Evolutionary conservation across 2,113 vertebrate species (phyloP), one percentile per base, ranked within the genome.

Genomic region (Crotalus helleri): DNA sequence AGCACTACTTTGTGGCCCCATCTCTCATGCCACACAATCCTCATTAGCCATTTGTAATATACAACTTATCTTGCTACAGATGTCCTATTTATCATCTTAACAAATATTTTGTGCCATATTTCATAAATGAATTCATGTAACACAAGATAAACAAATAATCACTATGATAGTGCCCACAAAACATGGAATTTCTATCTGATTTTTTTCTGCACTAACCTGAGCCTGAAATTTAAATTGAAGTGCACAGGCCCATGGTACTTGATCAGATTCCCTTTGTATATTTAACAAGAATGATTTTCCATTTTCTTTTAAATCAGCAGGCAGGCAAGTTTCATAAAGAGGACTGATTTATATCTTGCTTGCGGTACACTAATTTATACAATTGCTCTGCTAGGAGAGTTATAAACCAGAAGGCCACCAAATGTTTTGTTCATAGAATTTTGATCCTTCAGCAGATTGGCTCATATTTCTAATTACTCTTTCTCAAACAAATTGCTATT

Each of bases 401-500:
- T 94, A 53, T 89, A 95, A 95, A 69, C 23, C 1, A 96, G 24
- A 49, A 33, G 85, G 8, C 39, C 87, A 92, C 7, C 87, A 0
- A 2, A 55, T 93, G 89, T 3, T 93, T 93, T 91, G 33, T 55
- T 86, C 87, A 26, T 7, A 86, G 11, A 87, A 81, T 88, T 94
- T 64, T 92, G 29, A 85, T 39, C 23, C 29, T 94, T 95, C 85
- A 85, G 61, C 85, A 92, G 3, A 57, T 69, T 94, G 15, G 21
- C 29, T 95, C 46, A 44, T 88, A n/a, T 92, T 95, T 94, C 86
- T 95, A 15, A 91, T 90, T 94, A 74, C 13, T 17, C 33, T 89
- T 19, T 91, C 57, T 1, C 23, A 93, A 91, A 64, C 8, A 95
- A 96, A 87, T 91, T 92, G 64, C 0, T 96, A 95, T 93, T 93